Evolutionary conservation across 1,140 invertebrate species (phyloP).

Genomic region (Pachyrhynchus sulphureomaculatus): DNA sequence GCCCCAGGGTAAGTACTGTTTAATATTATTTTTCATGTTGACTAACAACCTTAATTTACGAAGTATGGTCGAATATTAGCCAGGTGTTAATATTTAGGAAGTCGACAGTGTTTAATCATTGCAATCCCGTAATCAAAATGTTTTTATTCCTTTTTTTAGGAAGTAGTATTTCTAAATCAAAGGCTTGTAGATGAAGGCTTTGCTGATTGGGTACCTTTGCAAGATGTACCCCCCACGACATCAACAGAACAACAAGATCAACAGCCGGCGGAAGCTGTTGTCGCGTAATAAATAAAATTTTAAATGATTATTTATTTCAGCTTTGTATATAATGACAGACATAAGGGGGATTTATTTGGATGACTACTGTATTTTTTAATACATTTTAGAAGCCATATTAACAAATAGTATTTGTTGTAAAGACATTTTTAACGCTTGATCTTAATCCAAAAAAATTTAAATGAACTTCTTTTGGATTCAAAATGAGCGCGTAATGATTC

Average conservation of each 20-base stretch:
- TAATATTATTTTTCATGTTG: neutral
- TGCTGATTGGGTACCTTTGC: slow-evolving; percentile 59
- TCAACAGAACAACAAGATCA: neutral
- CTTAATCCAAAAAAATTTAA: too few relatives aligned
- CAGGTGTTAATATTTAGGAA: too few relatives aligned
- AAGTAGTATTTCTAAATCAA: slow-evolving; percentile 67
- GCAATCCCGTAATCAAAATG: too few relatives aligned
- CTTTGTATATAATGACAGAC: neutral
- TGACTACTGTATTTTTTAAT: too few relatives aligned
- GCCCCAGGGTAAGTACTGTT: slow-evolving; percentile 61
- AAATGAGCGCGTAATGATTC: neutral
- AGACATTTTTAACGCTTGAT: too few relatives aligned
- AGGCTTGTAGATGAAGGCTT: slow-evolving; percentile 67
- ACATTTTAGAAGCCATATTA: too few relatives aligned
- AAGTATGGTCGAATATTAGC: too few relatives aligned
- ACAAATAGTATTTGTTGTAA: too few relatives aligned
- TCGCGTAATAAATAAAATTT: slow-evolving; percentile 12
- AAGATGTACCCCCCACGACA: neutral
- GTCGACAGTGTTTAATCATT: too few relatives aligned
- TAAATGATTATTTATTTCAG: neutral
- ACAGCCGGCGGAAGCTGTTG: neutral
- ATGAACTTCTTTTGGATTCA: too few relatives aligned
- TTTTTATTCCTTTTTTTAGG: slow-evolving; percentile 54
- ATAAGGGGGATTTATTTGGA: neutral
- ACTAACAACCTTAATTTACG: too few relatives aligned